phyloP scores from a whole-genome alignment of 2,113 vertebrate genomes.

The Phaethon lepturus region DNA sequence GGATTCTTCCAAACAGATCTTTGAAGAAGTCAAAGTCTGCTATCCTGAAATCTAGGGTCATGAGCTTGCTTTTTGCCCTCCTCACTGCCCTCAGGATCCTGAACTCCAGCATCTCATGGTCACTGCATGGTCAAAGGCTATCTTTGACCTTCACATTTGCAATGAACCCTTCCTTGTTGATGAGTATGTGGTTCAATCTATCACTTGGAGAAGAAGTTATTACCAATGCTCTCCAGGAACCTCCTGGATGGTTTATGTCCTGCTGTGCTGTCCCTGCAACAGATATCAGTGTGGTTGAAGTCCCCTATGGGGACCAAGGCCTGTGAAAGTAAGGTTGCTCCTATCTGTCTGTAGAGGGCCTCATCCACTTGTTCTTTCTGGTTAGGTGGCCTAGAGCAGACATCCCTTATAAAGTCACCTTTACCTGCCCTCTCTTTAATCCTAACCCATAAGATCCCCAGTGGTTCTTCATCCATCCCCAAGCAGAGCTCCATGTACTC shows the following conservation, averaged over 20 bases:
- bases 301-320: neutral
- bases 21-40: neutral
- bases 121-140: neutral
- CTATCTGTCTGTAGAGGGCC: neutral
- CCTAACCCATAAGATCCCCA: no score
- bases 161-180: neutral
- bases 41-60: neutral
- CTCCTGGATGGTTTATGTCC: neutral
- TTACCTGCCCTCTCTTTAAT: no score
- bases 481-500: neutral
- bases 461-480: neutral
- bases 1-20: neutral
- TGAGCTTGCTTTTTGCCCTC: neutral
- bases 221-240: neutral
- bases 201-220: neutral
- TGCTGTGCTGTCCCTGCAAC: neutral
- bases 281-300: neutral
- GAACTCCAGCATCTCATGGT: no score
- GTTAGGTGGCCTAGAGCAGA: neutral
- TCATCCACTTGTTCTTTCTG: neutral
- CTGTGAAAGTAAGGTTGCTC: neutral
- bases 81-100: neutral
- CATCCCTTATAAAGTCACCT: neutral
- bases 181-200: neutral
- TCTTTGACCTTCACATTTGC: no score